A percentile compares a stretch with the other conserved stretches of the same genome.
These are phyloP conservation scores for Fissipunctia ypsillon DNA, from an alignment of 2,888 invertebrate genomes.

Conservation along the genomic window DNA sequence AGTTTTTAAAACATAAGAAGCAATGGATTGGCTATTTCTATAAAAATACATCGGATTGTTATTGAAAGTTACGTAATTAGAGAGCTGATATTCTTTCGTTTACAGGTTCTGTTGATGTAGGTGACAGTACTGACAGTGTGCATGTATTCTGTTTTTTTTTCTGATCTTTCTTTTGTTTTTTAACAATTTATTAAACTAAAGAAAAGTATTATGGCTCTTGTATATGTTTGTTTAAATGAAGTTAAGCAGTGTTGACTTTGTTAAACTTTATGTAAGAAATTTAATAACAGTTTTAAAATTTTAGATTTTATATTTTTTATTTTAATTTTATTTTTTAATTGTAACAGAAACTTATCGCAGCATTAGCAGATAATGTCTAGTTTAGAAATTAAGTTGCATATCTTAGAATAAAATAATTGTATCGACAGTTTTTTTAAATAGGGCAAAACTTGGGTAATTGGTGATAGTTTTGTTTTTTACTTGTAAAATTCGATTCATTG, in stretches of 20 bases:
- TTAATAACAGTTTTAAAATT: background rate
- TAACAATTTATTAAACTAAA: background rate
- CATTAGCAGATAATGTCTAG: no score
- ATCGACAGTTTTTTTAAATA: no score
- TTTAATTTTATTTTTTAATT: background rate
- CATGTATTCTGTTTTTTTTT: background rate
- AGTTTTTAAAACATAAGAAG: no score
- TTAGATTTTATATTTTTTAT: background rate
- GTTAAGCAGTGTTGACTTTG: no score
- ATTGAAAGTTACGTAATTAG: no score
- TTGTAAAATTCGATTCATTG: no score
- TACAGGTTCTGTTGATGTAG: background rate
- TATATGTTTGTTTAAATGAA: background rate
- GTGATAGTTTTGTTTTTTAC: no score
- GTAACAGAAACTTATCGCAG: background rate
- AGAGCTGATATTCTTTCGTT: background rate
- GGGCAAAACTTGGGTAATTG: no score
- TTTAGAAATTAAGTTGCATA: background rate
- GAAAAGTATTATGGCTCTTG: slow-evolving; percentile 3
- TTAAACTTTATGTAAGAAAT: background rate
- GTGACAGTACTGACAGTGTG: background rate
- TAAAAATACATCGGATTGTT: no score
- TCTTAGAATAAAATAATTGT: background rate
- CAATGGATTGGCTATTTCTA: no score
- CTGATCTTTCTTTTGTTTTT: background rate